Percentiles rank a stretch among this genome's conserved stretches.
phyloP scores from a whole-genome alignment of 2,888 invertebrate species.

The Patella caerulea region DNA sequence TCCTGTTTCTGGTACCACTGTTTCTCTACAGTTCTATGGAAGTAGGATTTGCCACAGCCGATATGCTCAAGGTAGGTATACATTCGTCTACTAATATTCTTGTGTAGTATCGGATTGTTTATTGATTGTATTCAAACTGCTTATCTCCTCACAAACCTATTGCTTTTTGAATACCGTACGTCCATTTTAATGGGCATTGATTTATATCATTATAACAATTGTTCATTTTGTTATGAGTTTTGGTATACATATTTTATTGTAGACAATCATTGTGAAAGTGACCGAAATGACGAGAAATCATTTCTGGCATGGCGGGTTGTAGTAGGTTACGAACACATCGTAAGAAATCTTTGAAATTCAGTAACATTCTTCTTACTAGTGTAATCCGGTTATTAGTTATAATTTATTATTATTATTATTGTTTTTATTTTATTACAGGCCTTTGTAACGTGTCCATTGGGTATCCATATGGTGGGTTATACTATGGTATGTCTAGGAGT shows the following conservation, averaged over 20 bases:
- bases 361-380: background rate
- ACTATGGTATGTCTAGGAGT: slow-evolving; percentile 98
- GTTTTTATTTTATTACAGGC: slow-evolving; percentile 50
- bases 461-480: slow-evolving; percentile 93
- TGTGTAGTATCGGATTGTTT: no score
- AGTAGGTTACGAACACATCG: background rate
- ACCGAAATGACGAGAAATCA: no score
- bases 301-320: no score
- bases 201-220: no score
- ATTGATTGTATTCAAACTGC: no score
- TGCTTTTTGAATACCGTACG: no score
- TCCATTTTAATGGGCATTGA: no score
- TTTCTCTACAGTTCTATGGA: slow-evolving; percentile 62
- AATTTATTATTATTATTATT: background rate
- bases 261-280: no score
- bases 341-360: background rate
- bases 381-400: background rate
- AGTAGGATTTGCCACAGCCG: slow-evolving; percentile 64
- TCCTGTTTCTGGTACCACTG: slow-evolving; percentile 55
- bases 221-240: no score
- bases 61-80: slow-evolving; percentile 62
- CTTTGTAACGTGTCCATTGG: slow-evolving; percentile 69
- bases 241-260: no score
- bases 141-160: no score
- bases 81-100: no score